These are phyloP conservation scores for Dermochelys coriacea DNA, from an alignment of 2,797 vertebrate genomes.

Conservation along the genomic window DNA sequence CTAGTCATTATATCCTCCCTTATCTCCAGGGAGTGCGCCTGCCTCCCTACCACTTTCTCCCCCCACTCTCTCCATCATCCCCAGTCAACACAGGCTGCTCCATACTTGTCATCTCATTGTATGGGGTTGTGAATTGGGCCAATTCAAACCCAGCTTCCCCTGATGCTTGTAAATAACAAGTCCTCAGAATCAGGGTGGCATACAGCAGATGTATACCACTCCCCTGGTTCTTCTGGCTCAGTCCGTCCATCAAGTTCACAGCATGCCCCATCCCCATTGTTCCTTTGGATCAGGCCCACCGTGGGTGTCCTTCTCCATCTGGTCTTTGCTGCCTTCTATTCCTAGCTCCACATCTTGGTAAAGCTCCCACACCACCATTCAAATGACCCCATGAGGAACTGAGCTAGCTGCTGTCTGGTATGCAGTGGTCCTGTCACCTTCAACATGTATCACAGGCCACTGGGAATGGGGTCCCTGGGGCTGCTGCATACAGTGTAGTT, in stretches of 20 bases:
- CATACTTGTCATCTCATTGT: not conserved
- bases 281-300: not conserved
- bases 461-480: not conserved
- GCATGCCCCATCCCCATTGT: not conserved
- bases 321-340: not conserved
- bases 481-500: not conserved
- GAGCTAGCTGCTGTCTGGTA: not conserved
- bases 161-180: too few species aligned
- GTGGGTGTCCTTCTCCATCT: not conserved
- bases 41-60: not conserved
- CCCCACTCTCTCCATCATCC: not conserved
- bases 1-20: not conserved
- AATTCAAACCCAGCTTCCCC: not conserved
- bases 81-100: not conserved
- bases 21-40: rapidly evolving
- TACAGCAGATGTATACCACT: not conserved
- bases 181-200: not conserved
- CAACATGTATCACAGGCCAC: not conserved
- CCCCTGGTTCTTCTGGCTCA: not conserved
- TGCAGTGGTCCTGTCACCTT: not conserved
- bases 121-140: not conserved
- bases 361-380: not conserved
- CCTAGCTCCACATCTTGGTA: not conserved
- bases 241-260: not conserved
- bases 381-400: not conserved